Percentiles rank a stretch among this genome's conserved stretches.
phyloP scores from a whole-genome alignment of 2,797 vertebrate genomes.

The Neosilurus hyrtlii region DNA sequence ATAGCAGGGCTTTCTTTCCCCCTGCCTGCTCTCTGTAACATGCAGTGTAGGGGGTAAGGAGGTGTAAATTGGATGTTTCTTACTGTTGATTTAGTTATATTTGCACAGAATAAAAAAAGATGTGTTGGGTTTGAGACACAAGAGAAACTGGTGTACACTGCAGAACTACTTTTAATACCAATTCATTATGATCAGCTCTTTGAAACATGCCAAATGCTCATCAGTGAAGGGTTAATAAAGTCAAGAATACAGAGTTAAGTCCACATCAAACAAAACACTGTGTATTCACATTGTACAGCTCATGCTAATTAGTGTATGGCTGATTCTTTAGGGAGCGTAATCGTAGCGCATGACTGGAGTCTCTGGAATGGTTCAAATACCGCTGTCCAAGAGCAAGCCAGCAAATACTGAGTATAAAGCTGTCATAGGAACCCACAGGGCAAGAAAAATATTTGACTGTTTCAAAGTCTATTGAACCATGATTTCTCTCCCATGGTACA shows the following conservation, averaged over 20 bases:
- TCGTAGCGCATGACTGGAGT: slow-evolving; percentile 59
- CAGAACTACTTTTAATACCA: slow-evolving; percentile 1
- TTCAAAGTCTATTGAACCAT: slow-evolving; percentile 64
- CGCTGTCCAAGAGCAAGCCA: slow-evolving; percentile 61
- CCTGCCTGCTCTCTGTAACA: slow-evolving; percentile 49
- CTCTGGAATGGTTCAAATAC: slow-evolving; percentile 64
- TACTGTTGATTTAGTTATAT: slow-evolving; percentile 60
- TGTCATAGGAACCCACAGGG: slow-evolving; percentile 68
- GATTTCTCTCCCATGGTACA: slow-evolving; percentile 67
- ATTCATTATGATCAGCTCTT: neutral
- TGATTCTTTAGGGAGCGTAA: slow-evolving; percentile 20
- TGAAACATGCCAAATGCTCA: neutral
- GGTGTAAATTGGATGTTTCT: slow-evolving; percentile 72
- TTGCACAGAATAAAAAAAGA: slow-evolving; percentile 46
- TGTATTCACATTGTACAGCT: neutral
- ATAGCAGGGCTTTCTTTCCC: slow-evolving; percentile 65
- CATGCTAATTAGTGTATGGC: slow-evolving; percentile 16
- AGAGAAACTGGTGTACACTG: too few species aligned
- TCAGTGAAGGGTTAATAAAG: neutral
- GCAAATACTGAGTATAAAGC: slow-evolving; percentile 70
- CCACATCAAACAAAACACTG: slow-evolving; percentile 15
- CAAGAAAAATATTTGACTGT: slow-evolving; percentile 67
- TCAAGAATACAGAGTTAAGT: neutral
- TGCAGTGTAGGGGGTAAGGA: slow-evolving; percentile 63
- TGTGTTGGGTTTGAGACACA: neutral